These are phyloP conservation scores for Micromys minutus DNA, from an alignment of 2,113 vertebrate species.

Conservation along the genomic window DNA sequence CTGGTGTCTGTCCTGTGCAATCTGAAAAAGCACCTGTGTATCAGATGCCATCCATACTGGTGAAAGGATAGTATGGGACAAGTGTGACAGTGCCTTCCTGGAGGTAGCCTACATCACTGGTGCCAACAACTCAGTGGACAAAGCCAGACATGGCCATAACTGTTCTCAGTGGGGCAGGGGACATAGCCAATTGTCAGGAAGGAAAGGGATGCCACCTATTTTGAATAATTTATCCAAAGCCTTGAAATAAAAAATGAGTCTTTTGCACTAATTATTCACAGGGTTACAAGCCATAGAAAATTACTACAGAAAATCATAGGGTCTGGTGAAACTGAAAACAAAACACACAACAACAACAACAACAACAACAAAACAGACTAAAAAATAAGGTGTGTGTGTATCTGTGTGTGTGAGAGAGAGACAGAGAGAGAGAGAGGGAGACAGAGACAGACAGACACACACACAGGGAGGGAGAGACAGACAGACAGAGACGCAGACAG, in stretches of 20 bases:
- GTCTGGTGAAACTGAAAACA: background rate
- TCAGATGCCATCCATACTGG: background rate
- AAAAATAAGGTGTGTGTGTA: background rate
- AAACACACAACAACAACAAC: background rate
- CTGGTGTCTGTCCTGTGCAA: background rate
- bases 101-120: background rate
- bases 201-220: background rate
- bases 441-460: background rate
- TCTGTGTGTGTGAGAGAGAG: background rate
- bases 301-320: background rate
- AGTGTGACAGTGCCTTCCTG: too few species aligned
- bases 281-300: background rate
- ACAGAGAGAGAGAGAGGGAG: background rate
- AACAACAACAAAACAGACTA: background rate
- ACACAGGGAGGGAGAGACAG: too few species aligned
- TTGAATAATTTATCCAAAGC: slow-evolving; percentile 16
- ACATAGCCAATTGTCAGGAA: background rate
- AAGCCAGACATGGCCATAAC: background rate
- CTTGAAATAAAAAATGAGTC: background rate
- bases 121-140: background rate
- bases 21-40: background rate
- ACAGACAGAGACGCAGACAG: background rate
- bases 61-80: background rate
- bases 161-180: background rate
- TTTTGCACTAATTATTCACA: slow-evolving; percentile 9